phyloP scores from a whole-genome alignment of 2,888 invertebrate species.

The Xestia xanthographa region DNA sequence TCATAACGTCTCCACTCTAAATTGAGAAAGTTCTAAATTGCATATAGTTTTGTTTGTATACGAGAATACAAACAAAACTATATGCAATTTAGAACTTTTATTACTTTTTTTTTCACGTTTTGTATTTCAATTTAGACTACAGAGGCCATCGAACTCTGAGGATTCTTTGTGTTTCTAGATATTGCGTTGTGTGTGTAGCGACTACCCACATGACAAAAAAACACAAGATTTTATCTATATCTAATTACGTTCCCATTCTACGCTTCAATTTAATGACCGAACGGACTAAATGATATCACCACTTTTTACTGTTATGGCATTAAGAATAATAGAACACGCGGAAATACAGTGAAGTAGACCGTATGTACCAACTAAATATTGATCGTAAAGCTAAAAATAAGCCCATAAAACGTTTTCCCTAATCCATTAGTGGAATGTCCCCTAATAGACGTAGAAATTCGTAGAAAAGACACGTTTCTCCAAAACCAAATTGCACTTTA shows the following conservation, averaged over 20 bases:
- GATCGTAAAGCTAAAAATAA: slow-evolving; percentile 22
- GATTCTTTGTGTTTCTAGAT: neutral
- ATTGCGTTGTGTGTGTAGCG: neutral
- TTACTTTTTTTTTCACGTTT: slow-evolving; percentile 21
- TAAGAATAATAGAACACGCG: neutral
- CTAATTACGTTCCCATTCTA: neutral
- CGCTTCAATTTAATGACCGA: slow-evolving; percentile 16
- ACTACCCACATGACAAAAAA: neutral
- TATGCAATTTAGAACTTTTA: no score
- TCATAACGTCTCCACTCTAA: slow-evolving; percentile 24
- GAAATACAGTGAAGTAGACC: slow-evolving; percentile 2
- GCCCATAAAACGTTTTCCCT: neutral
- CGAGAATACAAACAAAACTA: no score
- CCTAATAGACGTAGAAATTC: neutral
- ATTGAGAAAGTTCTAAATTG: slow-evolving; percentile 47
- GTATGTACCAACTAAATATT: neutral
- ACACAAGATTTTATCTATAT: slow-evolving; percentile 17
- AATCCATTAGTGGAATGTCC: neutral
- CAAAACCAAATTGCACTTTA: neutral
- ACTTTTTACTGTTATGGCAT: slow-evolving; percentile 15
- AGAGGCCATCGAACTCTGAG: neutral
- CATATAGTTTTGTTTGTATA: neutral
- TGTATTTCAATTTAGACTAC: neutral
- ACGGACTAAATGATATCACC: slow-evolving; percentile 13
- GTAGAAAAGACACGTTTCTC: neutral